Percentiles rank a stretch among this genome's conserved stretches.
Conservation (phyloP, 2,797 vertebrate genomes). For the Mus minutoides region DNA sequence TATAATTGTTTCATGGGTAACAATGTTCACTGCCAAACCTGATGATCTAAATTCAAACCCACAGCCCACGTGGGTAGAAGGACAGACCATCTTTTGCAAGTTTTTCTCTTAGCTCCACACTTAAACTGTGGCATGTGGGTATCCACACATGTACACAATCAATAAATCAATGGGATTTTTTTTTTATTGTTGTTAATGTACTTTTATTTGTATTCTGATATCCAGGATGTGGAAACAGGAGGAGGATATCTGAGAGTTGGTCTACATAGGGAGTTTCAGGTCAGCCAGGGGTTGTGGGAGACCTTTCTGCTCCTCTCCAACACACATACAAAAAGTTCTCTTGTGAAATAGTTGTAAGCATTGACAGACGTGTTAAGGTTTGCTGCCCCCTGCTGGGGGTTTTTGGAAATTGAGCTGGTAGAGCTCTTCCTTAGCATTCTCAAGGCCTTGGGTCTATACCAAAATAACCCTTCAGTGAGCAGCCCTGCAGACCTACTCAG, state of each 20-base stretch:
- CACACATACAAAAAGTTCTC: neutral
- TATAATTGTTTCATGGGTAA: neutral
- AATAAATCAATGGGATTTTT: neutral
- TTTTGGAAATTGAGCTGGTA: neutral
- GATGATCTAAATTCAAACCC: neutral
- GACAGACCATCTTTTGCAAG: neutral
- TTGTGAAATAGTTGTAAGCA: neutral
- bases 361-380: slow-evolving; percentile 10
- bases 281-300: neutral
- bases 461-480: neutral
- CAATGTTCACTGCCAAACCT: neutral
- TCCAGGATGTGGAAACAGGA: neutral
- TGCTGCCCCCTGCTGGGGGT: slow-evolving; percentile 56
- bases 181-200: neutral
- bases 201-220: neutral
- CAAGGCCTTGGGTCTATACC: neutral
- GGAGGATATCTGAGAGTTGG: neutral
- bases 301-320: neutral
- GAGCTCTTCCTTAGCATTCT: neutral
- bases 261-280: neutral
- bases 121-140: neutral
- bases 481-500: too few species aligned
- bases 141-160: neutral
- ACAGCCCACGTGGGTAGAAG: neutral
- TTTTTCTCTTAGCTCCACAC: neutral